phyloP scores from a whole-genome alignment of 2,113 vertebrate genomes.

The Poeciliopsis prolifica region DNA sequence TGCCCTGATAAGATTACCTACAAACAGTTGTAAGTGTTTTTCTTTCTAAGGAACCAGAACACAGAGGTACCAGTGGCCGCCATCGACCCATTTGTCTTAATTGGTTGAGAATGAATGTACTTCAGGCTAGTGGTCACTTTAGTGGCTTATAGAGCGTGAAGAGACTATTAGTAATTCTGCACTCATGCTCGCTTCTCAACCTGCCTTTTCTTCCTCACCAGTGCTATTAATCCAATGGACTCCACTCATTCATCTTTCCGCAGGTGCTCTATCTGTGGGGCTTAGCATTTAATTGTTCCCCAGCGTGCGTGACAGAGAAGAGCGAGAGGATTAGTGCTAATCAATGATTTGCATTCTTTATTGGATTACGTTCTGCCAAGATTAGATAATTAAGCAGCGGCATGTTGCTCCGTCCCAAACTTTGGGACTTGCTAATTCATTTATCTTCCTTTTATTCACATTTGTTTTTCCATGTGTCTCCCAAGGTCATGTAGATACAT shows the following conservation, averaged over 20 bases:
- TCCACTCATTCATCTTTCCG: conserved; percentile 10
- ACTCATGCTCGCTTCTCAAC: conserved; percentile 11
- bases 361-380: conserved; percentile 14
- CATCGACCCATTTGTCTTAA: conserved; percentile 50
- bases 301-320: conserved; percentile 15
- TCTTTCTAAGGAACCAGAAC: conserved; percentile 16
- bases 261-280: conserved; percentile 12
- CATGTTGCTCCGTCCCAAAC: conserved; percentile 4
- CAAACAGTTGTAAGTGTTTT: neutral
- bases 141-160: conserved; percentile 48
- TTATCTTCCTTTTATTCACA: conserved; percentile 1
- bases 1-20: conserved; percentile 10
- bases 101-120: conserved; percentile 37
- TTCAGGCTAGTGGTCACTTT: conserved; percentile 37
- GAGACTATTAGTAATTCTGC: conserved; percentile 43
- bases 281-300: conserved; percentile 34
- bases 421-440: conserved; percentile 2
- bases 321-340: conserved; percentile 29
- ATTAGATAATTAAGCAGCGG: conserved; percentile 9
- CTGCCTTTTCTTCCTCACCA: conserved; percentile 12
- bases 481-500: neutral
- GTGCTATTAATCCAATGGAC: conserved; percentile 38
- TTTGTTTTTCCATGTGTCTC: conserved; percentile 3
- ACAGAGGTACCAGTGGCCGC: conserved; percentile 3
- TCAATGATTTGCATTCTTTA: conserved; percentile 31